Percentiles rank a stretch among this genome's conserved stretches.
Conservation (phyloP, 2,797 vertebrate genomes). For the Bradypus variegatus region DNA sequence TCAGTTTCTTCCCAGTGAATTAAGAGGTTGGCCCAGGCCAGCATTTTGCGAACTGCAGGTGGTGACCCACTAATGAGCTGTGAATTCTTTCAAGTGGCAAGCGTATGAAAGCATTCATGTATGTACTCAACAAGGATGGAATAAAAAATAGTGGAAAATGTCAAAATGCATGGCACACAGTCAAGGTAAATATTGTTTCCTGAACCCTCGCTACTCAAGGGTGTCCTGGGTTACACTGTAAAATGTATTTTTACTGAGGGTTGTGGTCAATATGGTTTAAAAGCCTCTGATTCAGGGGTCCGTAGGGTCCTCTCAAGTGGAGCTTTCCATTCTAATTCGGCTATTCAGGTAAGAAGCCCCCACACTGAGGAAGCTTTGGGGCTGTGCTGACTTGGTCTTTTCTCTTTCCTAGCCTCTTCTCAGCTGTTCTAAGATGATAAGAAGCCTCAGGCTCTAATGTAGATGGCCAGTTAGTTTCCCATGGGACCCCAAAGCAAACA, state of each 20-base stretch:
- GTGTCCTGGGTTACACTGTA: neutral
- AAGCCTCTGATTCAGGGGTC: neutral
- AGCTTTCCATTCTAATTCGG: too few species aligned
- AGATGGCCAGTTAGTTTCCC: neutral
- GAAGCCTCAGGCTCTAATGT: neutral
- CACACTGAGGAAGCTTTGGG: rapidly evolving
- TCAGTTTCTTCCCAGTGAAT: neutral
- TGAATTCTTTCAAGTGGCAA: neutral
- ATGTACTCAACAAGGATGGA: neutral
- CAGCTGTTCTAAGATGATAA: neutral
- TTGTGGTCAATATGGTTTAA: neutral
- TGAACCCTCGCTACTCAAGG: neutral
- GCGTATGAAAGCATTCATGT: neutral
- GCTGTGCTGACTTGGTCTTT: neutral
- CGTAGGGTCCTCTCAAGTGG: neutral
- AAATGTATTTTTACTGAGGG: neutral
- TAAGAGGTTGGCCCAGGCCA: neutral
- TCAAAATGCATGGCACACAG: neutral
- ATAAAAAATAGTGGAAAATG: neutral
- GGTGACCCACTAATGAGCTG: neutral
- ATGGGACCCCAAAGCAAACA: neutral
- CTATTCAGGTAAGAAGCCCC: neutral
- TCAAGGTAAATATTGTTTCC: neutral
- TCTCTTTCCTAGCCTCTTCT: neutral
- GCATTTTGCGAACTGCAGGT: neutral